Conservation (phyloP, 2,888 invertebrate genomes). For the Prenolepis imparis region DNA sequence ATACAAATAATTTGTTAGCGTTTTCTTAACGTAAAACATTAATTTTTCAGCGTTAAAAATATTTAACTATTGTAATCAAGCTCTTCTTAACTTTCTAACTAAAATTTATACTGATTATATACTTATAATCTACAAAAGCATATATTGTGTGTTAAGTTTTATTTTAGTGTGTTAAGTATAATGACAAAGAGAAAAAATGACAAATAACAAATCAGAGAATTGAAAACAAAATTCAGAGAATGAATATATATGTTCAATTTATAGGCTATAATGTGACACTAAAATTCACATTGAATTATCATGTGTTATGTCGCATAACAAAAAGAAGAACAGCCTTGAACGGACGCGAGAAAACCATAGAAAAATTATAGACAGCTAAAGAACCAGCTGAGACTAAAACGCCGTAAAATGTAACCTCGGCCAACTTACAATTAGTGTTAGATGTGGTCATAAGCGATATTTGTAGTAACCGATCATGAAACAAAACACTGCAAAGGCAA, state of each 20-base stretch:
- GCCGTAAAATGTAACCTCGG: slow-evolving; percentile 85
- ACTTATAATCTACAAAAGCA: neutral
- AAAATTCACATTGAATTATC: neutral
- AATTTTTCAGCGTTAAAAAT: neutral
- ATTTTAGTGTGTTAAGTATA: neutral
- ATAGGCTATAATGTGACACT: neutral
- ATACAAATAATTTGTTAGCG: neutral
- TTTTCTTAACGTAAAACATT: neutral
- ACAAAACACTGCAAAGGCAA: slow-evolving; percentile 53
- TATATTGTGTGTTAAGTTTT: neutral
- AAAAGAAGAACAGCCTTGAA: slow-evolving; percentile 76
- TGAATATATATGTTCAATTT: too few species aligned
- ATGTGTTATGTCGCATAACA: slow-evolving; percentile 4
- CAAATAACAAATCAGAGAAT: neutral
- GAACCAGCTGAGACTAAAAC: slow-evolving; percentile 82
- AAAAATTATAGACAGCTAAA: slow-evolving; percentile 75
- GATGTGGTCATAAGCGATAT: slow-evolving; percentile 81
- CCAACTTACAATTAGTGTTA: slow-evolving; percentile 79
- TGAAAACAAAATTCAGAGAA: neutral
- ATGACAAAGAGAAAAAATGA: neutral
- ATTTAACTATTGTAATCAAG: neutral
- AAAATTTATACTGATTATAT: slow-evolving; percentile 7
- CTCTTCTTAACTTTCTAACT: neutral
- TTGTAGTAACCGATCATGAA: slow-evolving; percentile 69
- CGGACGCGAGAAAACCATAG: slow-evolving; percentile 75